These are phyloP conservation scores for Trachurus trachurus DNA, from an alignment of 2,797 vertebrate genomes.

Conservation along the genomic window DNA sequence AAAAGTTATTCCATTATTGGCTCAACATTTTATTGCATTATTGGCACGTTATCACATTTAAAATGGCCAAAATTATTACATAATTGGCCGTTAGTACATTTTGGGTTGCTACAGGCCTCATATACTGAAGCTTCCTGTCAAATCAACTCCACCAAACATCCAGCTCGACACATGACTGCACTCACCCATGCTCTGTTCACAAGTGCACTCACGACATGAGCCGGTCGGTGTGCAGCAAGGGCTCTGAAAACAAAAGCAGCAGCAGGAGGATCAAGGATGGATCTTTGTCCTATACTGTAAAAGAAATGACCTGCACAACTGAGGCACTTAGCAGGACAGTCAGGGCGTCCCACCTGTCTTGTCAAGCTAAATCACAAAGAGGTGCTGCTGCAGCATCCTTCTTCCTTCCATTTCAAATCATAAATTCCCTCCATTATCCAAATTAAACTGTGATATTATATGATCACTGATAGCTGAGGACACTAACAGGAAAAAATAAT, in stretches of 20 bases:
- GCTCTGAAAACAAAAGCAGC: slow-evolving; percentile 16
- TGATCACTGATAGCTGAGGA: slow-evolving; percentile 16
- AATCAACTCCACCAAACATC: not conserved
- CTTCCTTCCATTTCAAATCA: slow-evolving; percentile 10
- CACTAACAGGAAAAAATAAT: slow-evolving; percentile 16
- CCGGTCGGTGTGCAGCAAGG: slow-evolving; percentile 27
- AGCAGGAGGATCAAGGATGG: slow-evolving; percentile 26
- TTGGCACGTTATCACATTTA: no score
- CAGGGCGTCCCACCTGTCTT: slow-evolving; percentile 9
- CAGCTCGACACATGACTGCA: slow-evolving; percentile 4
- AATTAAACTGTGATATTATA: slow-evolving; percentile 47
- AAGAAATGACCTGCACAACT: slow-evolving; percentile 26
- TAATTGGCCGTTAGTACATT: no score
- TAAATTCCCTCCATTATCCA: slow-evolving; percentile 55
- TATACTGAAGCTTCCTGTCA: not conserved
- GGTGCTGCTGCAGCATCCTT: slow-evolving; percentile 1
- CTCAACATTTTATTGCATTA: no score
- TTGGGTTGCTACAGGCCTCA: not conserved
- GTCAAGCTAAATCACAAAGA: slow-evolving; percentile 53
- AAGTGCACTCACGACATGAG: not conserved
- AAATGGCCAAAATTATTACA: no score
- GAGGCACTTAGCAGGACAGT: slow-evolving; percentile 41
- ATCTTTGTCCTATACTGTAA: slow-evolving; percentile 7
- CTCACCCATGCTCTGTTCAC: slow-evolving; percentile 5
- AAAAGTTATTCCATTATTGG: no score